Conservation (phyloP, 1,140 invertebrate species). For the Portunus trituberculatus region DNA sequence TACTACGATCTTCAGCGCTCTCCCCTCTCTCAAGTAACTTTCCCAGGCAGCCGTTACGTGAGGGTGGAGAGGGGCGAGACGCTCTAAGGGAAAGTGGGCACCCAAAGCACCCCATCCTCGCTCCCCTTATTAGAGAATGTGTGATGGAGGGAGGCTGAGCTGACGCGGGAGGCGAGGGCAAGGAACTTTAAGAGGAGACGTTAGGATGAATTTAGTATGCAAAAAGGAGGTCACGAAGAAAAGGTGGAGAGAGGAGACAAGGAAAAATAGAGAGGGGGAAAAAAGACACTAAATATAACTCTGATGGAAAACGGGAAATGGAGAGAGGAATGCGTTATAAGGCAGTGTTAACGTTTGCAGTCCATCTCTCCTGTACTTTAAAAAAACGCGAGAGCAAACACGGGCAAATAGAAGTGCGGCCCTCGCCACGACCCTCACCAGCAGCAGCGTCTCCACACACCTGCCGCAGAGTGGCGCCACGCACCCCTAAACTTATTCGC, state of each 20-base stretch:
- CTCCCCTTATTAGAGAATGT: conserved; percentile 20
- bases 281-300: too few relatives aligned
- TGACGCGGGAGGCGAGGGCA: not conserved
- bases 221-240: not conserved
- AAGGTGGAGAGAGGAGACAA: not conserved
- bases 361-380: not conserved
- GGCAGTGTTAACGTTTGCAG: not conserved
- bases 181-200: not conserved
- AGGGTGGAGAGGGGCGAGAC: not conserved
- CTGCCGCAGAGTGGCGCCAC: not conserved
- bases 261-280: not conserved
- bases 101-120: not conserved
- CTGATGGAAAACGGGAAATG: not conserved
- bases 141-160: not conserved
- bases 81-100: not conserved
- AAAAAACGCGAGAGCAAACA: not conserved
- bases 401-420: not conserved
- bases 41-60: not conserved
- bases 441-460: not conserved
- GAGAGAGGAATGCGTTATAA: not conserved
- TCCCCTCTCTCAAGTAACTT: conserved; percentile 6
- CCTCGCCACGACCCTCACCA: not conserved
- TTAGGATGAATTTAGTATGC: not conserved
- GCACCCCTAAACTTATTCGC: not conserved
- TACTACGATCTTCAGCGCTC: not conserved